A percentile compares a stretch with the other conserved stretches of the same genome.
Conservation (phyloP, 2,888 invertebrate genomes). For the Lacanobia oleracea region DNA sequence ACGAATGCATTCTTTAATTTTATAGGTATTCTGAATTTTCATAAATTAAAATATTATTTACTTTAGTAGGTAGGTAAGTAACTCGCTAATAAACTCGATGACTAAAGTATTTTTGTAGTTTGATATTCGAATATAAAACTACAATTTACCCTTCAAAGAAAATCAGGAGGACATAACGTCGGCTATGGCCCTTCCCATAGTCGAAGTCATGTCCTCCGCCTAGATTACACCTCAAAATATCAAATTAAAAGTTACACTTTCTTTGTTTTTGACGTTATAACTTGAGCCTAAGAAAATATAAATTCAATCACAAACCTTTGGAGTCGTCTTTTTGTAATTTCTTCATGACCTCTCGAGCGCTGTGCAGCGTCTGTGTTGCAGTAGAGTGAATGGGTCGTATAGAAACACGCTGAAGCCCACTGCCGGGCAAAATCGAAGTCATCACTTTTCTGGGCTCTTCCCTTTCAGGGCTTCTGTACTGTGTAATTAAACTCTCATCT, state of each 20-base stretch:
- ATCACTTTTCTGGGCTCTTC: constrained; percentile 83
- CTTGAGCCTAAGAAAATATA: not conserved
- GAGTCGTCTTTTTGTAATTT: constrained; percentile 76
- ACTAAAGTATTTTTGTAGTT: too few relatives aligned
- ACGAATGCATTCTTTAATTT: not conserved
- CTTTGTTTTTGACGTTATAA: too few relatives aligned
- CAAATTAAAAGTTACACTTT: too few relatives aligned
- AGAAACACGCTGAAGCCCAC: constrained; percentile 84
- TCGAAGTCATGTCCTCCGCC: too few relatives aligned
- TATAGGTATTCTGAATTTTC: not conserved
- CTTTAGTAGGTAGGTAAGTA: too few relatives aligned
- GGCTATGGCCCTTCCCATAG: too few relatives aligned
- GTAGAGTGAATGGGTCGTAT: constrained; percentile 80
- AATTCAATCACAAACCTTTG: constrained; percentile 73
- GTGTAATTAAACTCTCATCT: constrained; percentile 76
- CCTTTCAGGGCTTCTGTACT: constrained; percentile 79
- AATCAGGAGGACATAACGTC: too few relatives aligned
- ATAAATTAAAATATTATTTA: too few relatives aligned
- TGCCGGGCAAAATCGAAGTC: constrained; percentile 84
- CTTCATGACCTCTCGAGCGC: constrained; percentile 76
- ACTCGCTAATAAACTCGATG: too few relatives aligned
- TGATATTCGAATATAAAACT: too few relatives aligned
- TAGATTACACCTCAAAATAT: too few relatives aligned
- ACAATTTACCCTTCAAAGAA: too few relatives aligned
- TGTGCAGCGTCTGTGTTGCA: constrained; percentile 75